These are phyloP conservation scores for Saccostrea glomerata DNA, from an alignment of 1,140 invertebrate genomes.

Conservation along the genomic window DNA sequence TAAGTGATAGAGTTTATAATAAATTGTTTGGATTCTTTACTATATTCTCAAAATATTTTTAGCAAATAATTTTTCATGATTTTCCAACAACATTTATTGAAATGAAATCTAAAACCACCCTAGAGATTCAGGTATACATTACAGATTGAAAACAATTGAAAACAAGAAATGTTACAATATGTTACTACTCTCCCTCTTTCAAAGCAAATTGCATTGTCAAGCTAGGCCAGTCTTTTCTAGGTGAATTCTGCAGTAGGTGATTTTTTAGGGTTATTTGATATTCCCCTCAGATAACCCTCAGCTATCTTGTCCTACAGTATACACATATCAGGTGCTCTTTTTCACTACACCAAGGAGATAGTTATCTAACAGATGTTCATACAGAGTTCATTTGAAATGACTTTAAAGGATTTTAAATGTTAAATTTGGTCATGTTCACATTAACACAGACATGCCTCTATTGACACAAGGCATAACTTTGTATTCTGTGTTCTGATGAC, in stretches of 20 bases:
- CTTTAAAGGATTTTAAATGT: constrained; percentile 4
- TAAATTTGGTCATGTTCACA: constrained; percentile 12
- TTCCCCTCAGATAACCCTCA: background rate
- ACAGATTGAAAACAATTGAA: no score
- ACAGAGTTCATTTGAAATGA: constrained; percentile 25
- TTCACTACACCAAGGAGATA: background rate
- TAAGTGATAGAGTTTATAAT: no score
- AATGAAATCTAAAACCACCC: no score
- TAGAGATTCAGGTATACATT: no score
- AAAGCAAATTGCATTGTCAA: background rate
- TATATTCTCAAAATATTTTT: no score
- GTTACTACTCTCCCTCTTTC: background rate
- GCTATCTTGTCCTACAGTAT: constrained; percentile 21
- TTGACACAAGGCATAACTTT: background rate
- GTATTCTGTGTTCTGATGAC: background rate
- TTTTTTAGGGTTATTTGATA: background rate
- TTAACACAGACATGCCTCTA: constrained; percentile 12
- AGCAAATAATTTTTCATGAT: no score
- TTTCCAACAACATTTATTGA: no score
- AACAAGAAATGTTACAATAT: no score
- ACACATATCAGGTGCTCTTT: background rate
- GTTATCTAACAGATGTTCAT: constrained; percentile 23
- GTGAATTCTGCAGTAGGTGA: background rate
- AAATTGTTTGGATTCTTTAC: no score
- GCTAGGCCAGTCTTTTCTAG: background rate